phyloP scores from a whole-genome alignment of 2,113 vertebrate species.

The Toxotes jaculatrix region DNA sequence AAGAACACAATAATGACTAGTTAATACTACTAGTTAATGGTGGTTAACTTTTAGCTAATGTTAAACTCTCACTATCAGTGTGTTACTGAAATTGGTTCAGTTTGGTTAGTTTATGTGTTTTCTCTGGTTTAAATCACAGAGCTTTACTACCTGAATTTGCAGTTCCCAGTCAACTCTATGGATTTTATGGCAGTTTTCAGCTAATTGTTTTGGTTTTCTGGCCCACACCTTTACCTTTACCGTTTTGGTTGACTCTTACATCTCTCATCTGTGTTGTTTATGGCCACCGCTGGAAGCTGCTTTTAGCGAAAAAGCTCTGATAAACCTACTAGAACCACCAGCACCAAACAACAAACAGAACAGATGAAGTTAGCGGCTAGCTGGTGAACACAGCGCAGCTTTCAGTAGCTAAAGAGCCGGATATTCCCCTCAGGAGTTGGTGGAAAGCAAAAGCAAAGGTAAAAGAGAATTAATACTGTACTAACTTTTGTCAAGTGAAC shows the following conservation, averaged over 20 bases:
- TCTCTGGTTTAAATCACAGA: not conserved
- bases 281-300: not conserved
- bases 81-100: not conserved
- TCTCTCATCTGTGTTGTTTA: not conserved
- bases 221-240: not conserved
- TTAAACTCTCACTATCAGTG: not conserved
- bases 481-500: not conserved
- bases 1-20: not conserved
- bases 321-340: not conserved
- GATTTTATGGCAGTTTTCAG: not conserved
- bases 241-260: not conserved
- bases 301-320: not conserved
- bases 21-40: not conserved
- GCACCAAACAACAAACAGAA: not conserved
- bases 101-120: not conserved
- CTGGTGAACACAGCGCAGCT: not conserved
- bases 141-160: too few species aligned
- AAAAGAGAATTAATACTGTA: not conserved
- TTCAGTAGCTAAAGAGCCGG: not conserved
- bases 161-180: not conserved
- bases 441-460: not conserved
- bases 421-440: not conserved
- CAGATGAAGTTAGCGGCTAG: not conserved
- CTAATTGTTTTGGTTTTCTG: not conserved
- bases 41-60: not conserved